Conservation (phyloP, 2,888 invertebrate genomes). For the Gibbula magus region DNA sequence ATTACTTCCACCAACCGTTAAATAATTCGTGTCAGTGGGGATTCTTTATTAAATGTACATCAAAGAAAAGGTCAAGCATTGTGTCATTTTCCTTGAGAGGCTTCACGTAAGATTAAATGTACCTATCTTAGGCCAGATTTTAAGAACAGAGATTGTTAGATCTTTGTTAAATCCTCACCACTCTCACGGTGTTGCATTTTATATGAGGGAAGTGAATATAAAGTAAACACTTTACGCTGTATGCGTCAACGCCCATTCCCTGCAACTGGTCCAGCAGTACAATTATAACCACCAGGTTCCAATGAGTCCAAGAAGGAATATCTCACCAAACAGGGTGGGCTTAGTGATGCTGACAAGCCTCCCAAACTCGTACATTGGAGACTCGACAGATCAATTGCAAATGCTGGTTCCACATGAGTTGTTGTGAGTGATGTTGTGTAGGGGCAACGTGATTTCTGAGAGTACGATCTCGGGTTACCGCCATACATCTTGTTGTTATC, state of each 20-base stretch:
- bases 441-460: background rate
- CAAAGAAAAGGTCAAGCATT: no score
- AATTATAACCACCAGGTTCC: conserved; percentile 90
- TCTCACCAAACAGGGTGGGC: conserved; percentile 86
- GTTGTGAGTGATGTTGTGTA: background rate
- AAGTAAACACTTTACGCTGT: background rate
- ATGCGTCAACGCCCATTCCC: no score
- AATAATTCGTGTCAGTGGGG: no score
- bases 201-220: conserved; percentile 83
- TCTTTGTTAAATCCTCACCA: no score
- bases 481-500: background rate
- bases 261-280: conserved; percentile 94
- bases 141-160: no score
- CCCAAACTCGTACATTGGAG: conserved; percentile 43
- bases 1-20: no score
- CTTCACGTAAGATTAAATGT: no score
- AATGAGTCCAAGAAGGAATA: conserved; percentile 89
- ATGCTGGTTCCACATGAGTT: background rate
- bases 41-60: no score
- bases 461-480: background rate
- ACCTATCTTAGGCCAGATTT: no score
- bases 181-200: no score
- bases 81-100: no score
- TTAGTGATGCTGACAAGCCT: conserved; percentile 64
- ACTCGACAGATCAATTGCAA: background rate